These are phyloP conservation scores for Panthera tigris DNA, from an alignment of 2,113 vertebrate genomes.

Conservation along the genomic window DNA sequence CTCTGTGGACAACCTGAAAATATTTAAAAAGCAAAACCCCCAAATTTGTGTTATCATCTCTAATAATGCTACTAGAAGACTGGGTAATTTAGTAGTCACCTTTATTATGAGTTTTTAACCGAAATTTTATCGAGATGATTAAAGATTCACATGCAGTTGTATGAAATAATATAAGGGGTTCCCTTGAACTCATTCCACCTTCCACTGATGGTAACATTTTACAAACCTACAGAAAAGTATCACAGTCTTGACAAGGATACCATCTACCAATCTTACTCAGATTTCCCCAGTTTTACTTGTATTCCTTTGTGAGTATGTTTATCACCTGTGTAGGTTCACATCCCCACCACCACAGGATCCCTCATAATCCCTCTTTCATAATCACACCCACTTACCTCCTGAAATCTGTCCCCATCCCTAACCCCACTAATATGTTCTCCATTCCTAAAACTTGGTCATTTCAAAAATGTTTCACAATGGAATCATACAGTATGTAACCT, in stretches of 20 bases:
- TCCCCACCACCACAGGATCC: neutral
- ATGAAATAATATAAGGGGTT: neutral
- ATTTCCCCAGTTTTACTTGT: neutral
- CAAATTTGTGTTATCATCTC: neutral
- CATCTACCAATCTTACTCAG: neutral
- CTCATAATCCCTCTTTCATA: neutral
- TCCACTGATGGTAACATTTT: neutral
- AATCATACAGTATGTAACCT: neutral
- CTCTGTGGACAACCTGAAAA: neutral
- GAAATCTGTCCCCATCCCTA: neutral
- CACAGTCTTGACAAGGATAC: neutral
- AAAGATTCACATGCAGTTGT: neutral
- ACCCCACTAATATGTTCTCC: neutral
- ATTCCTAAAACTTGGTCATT: neutral
- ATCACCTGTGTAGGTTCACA: neutral
- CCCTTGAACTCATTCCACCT: neutral
- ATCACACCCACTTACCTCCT: neutral
- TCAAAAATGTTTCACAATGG: neutral
- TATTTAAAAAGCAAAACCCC: neutral
- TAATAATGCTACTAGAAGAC: neutral
- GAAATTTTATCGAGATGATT: neutral
- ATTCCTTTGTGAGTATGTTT: neutral
- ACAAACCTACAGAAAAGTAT: neutral
- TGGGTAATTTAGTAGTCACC: neutral
- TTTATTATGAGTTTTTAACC: neutral